Percentiles rank a stretch among this genome's conserved stretches.
Evolutionary conservation across 2,888 invertebrate genomes (phyloP).

Genomic region (Dicyrtoma fusca): DNA sequence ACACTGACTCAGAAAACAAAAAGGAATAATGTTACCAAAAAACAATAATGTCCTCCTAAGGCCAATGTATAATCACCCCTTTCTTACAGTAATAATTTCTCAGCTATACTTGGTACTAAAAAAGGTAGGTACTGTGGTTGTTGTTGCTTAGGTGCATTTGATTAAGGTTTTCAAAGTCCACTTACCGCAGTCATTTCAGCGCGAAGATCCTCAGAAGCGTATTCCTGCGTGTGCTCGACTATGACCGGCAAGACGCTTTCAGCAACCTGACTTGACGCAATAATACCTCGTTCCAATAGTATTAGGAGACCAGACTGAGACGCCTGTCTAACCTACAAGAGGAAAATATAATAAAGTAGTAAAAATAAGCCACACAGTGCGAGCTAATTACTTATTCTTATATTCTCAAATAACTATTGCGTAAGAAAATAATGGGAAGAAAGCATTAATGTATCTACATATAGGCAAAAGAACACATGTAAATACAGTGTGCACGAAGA

Average conservation of each 20-base stretch:
- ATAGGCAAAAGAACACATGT: neutral
- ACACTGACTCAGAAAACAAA: no score
- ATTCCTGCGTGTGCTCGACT: conserved; percentile 64
- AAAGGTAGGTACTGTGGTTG: neutral
- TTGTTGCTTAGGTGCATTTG: neutral
- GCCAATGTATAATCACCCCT: no score
- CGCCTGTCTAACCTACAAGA: conserved; percentile 67
- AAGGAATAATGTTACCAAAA: no score
- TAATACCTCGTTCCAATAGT: conserved; percentile 69
- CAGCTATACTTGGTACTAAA: no score
- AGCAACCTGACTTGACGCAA: conserved; percentile 67
- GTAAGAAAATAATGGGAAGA: no score
- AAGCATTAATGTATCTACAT: neutral
- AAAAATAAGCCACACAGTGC: neutral
- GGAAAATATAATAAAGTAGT: conserved; percentile 32
- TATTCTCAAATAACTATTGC: no score
- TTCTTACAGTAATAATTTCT: no score
- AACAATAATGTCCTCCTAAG: no score
- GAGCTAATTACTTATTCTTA: neutral
- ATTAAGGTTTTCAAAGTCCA: conserved; percentile 48
- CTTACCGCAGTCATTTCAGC: conserved; percentile 66
- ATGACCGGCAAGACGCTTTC: conserved; percentile 70
- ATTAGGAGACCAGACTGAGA: conserved; percentile 68
- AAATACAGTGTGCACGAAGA: neutral
- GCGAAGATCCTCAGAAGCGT: conserved; percentile 64